phyloP scores from a whole-genome alignment of 2,113 vertebrate species.

The Neofelis nebulosa region DNA sequence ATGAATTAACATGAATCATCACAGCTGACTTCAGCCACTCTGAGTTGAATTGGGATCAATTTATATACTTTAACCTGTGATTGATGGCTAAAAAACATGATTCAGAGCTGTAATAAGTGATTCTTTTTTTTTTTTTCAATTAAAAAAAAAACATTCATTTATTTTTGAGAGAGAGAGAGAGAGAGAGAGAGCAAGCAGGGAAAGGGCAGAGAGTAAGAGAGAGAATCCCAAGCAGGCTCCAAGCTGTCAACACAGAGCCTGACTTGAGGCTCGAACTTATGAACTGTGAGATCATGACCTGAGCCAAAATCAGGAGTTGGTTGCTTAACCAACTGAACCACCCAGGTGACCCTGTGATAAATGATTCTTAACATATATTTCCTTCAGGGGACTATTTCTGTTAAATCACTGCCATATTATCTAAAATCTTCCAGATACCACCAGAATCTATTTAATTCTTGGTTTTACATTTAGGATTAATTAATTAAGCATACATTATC shows the following conservation, averaged over 20 bases:
- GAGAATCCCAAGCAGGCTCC: too few species aligned
- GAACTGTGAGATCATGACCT: too few species aligned
- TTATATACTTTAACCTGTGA: neutral
- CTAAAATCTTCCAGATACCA: constrained; percentile 15
- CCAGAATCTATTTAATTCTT: neutral
- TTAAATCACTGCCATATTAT: neutral
- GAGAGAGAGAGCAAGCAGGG: too few species aligned
- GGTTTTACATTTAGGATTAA: constrained; percentile 6
- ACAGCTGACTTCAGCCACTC: neutral
- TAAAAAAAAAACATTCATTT: too few species aligned
- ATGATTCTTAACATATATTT: neutral
- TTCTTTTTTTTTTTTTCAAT: neutral
- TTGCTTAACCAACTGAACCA: too few species aligned
- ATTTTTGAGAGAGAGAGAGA: too few species aligned
- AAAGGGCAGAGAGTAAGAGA: too few species aligned
- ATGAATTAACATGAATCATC: neutral
- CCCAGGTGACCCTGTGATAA: neutral
- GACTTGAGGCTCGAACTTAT: too few species aligned
- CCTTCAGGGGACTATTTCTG: neutral
- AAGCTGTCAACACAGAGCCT: too few species aligned
- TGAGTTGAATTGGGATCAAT: neutral
- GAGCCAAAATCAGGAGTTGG: too few species aligned
- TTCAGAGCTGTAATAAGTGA: neutral
- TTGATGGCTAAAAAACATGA: neutral
- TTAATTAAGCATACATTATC: neutral